A percentile compares a stretch with the other conserved stretches of the same genome.
phyloP scores from a whole-genome alignment of 2,113 vertebrate species.

The Vidua chalybeata region DNA sequence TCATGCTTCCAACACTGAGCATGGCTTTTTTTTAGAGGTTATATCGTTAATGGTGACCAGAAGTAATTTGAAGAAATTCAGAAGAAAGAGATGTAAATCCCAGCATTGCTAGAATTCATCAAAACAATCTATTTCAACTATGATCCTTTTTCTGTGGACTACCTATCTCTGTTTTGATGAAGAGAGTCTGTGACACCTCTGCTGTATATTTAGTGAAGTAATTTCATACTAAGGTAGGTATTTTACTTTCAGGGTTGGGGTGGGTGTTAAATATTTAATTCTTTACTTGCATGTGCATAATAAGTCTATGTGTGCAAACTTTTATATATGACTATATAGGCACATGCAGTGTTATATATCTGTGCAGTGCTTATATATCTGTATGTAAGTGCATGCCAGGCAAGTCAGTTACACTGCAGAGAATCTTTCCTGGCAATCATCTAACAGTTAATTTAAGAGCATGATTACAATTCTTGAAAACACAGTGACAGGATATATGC shows the following conservation, averaged over 20 bases:
- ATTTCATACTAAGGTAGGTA: not conserved
- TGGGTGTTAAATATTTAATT: not conserved
- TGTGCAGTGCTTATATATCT: not conserved
- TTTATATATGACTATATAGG: not conserved
- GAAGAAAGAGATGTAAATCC: not conserved
- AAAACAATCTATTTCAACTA: not conserved
- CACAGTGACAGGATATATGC: not conserved
- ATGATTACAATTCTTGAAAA: not conserved
- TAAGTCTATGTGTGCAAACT: not conserved
- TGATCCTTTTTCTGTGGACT: not conserved
- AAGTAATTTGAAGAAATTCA: constrained; percentile 20
- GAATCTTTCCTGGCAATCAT: not conserved
- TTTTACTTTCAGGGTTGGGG: not conserved
- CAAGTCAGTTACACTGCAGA: not conserved
- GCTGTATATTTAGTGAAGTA: not conserved
- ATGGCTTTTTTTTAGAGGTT: not conserved
- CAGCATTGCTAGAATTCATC: not conserved
- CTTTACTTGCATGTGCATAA: not conserved
- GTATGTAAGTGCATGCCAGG: not conserved
- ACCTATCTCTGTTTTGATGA: not conserved
- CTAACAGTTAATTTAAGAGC: not conserved
- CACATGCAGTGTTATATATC: not conserved
- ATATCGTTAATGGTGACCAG: not conserved
- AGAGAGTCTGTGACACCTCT: not conserved
- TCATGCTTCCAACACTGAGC: not conserved